Evolutionary conservation across 2,797 vertebrate species (phyloP).

Genomic region (Xerus rutilus): DNA sequence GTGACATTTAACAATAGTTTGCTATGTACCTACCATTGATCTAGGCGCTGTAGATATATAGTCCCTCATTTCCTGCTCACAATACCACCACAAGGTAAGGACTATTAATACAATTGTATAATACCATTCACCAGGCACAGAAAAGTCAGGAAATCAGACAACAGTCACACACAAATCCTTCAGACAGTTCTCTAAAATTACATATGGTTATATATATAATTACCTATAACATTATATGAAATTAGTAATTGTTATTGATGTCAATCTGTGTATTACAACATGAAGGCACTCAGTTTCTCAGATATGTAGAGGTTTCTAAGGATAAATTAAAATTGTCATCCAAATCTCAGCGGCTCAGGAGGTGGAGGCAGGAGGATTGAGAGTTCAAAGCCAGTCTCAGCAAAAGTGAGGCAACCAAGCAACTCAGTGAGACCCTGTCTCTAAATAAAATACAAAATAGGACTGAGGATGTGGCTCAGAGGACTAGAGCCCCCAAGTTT

Average conservation of each 20-base stretch:
- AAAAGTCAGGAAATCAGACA: not conserved
- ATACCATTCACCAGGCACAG: not conserved
- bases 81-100: not conserved
- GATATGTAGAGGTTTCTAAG: not conserved
- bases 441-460: too few species aligned
- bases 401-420: too few species aligned
- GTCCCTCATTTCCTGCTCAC: not conserved
- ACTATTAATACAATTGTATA: not conserved
- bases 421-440: too few species aligned
- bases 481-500: too few species aligned
- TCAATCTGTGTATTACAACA: not conserved
- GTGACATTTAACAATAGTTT: not conserved
- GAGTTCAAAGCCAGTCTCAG: too few species aligned
- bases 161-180: not conserved
- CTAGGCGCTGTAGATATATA: not conserved
- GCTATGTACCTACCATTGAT: not conserved
- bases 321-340: conserved; percentile 23
- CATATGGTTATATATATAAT: not conserved
- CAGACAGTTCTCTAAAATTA: not conserved
- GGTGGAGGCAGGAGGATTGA: too few species aligned
- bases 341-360: not conserved
- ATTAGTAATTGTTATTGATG: not conserved
- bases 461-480: too few species aligned
- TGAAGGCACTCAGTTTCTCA: not conserved
- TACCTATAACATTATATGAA: not conserved